Base-by-base conservation (phyloP, 2,888 invertebrate species). In the Drosophila mettleri region DNA sequence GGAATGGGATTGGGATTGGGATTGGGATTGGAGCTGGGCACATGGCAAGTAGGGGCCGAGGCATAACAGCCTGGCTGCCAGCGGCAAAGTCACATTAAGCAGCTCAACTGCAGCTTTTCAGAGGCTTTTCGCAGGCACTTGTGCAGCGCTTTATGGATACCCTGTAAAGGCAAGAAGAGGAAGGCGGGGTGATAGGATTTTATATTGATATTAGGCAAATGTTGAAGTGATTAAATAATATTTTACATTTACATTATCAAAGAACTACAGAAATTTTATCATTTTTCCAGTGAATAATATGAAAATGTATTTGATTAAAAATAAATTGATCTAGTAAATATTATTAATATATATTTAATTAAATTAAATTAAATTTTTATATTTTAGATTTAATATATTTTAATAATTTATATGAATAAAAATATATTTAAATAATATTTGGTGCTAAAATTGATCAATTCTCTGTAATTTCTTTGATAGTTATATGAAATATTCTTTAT, bases 51-150 rank as follows among this genome's bases (percentile, higher is more conserved):
- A 12, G 41, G 1, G 18, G 39, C 8, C 22, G 41, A 41, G 41
- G n/a, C 9, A 43, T 16, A 3, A 45, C 38, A 53, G 16, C 24
- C 29, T 7, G 43, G 41, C 27, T 24, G 49, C 36, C 49, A 34
- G 38, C 33, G 36, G 16, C 36, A 67, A 12, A 45, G 33, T 33
- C 58, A 68, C 48, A 58, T 67, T 67, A 49, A 38, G 39, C 59
- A 52, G 67, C 66, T 65, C 65, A 54, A 53, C 58, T 69, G 75
- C 72, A 74, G 70, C 43, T 38, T 22, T 57, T 62, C 43, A 75
- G 55, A 29, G 57, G 41, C 39, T 74, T 68, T 74, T 38, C 38
- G 22, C 18, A 18, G 31, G 48, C 51, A 69, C 22, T 53, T 51
- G 36, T 20, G 43, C 27, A 55, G 12, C 41, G 27, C 36, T 38